phyloP scores from a whole-genome alignment of 2,797 vertebrate species.

The Macrochelys suwanniensis region DNA sequence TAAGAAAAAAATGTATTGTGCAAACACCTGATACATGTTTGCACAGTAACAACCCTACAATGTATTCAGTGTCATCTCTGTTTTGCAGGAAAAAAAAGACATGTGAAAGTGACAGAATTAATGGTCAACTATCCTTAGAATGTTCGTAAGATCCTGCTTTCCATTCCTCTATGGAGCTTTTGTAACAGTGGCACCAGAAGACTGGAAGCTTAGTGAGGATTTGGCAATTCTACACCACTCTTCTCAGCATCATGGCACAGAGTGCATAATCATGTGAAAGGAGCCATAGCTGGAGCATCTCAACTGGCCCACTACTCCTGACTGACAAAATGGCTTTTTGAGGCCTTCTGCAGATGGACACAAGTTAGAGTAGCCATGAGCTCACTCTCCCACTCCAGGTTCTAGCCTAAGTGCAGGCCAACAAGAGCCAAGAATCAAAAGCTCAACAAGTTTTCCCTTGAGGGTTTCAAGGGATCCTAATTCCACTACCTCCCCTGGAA shows the following conservation, averaged over 20 bases:
- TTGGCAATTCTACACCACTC: neutral
- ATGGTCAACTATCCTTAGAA: neutral
- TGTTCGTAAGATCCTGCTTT: neutral
- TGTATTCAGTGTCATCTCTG: neutral
- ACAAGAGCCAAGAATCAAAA: neutral
- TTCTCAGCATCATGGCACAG: neutral
- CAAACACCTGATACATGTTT: neutral
- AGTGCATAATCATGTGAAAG: neutral
- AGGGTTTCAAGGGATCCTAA: neutral
- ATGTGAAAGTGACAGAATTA: neutral
- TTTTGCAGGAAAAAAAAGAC: conserved; percentile 2
- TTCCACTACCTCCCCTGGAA: neutral
- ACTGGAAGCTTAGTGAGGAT: rapidly evolving
- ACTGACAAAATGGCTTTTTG: neutral
- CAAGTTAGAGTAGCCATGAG: rapidly evolving
- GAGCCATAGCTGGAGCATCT: neutral
- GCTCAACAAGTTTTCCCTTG: rapidly evolving
- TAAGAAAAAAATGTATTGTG: neutral
- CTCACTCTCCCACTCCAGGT: neutral
- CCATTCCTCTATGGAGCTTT: rapidly evolving
- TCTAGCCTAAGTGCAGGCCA: neutral
- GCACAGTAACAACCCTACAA: neutral
- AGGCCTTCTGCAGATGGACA: rapidly evolving
- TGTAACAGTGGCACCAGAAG: neutral
- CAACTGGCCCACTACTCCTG: neutral